Base-by-base conservation (phyloP, 2,797 vertebrate species). In the Coreius guichenoti region DNA sequence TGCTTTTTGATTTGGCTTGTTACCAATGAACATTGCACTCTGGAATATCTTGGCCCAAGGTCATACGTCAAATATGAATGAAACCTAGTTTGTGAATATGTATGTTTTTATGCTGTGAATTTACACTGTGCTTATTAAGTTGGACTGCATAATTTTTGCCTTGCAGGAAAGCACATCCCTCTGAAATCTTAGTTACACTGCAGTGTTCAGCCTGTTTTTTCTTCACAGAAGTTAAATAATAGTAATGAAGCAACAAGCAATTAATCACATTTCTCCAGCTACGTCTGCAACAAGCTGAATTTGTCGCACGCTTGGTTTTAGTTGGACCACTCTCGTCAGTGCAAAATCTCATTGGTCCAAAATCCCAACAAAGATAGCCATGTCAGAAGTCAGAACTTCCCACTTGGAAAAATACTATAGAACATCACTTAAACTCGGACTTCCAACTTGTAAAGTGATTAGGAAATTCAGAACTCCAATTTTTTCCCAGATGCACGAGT, bases 51-150 rank as follows among this genome's bases (percentile, higher is more conserved):
- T 86, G 31, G 45, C 72, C 47, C 56, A 58, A 65, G 54, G 47
- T 85, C 29, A 14, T 72, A 69, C 23, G 82, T 88, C 31, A 74
- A 86, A 85, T 82, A 82, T 85, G 65, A 78, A 82, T 84, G 45
- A 84, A 78, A 68, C 29, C 23, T 84, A 36, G 26, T 8, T 65
- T 31, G 26, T 75, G 39, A 80, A 79, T 21, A 82, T 21, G 72
- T 49, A 9, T 72, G 45, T 78, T 49, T 80, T 31, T 67, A 49
- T 14, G 1, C 17, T 21, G 9, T 56, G 31, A 21, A 69, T 8
- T 68, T 51, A 69, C 45, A 43, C 36, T 79, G 36, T 45, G n/a
- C 58, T 39, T 54, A 36, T 68, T 80, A 4, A 81, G 31, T 39
- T 81, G 65, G 12, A 54, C 14, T n/a, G 47, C 23, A 36, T 19